Conservation (phyloP, 2,113 vertebrate species). For the Anhinga anhinga region DNA sequence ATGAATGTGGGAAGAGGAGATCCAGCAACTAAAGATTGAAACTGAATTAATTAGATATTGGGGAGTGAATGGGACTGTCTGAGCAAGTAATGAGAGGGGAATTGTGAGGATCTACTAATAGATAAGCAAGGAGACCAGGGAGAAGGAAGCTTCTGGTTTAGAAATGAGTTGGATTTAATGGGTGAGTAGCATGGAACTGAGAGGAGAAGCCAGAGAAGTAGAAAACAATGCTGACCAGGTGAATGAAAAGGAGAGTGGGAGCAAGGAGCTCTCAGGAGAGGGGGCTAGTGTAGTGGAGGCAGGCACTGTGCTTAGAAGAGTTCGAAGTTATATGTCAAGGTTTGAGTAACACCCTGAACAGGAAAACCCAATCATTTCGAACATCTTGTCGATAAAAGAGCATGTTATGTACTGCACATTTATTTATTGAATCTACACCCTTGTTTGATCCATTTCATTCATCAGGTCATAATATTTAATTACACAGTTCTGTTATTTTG, state of each 20-base stretch:
- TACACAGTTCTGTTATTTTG: background rate
- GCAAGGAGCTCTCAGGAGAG: background rate
- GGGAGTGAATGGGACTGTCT: background rate
- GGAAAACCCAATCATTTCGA: background rate
- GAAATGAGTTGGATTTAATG: background rate
- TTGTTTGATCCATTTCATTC: background rate
- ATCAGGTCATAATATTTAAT: background rate
- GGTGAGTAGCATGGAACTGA: background rate
- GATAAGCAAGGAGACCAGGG: background rate
- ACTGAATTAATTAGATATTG: background rate
- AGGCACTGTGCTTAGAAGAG: background rate
- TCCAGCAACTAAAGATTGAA: background rate
- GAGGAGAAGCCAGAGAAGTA: background rate
- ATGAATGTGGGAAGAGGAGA: background rate
- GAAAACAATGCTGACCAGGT: background rate
- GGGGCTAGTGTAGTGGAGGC: background rate
- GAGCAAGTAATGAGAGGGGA: background rate
- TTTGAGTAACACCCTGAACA: background rate
- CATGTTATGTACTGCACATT: background rate
- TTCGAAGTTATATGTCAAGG: background rate
- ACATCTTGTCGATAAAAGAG: background rate
- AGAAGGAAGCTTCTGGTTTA: background rate
- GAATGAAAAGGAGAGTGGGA: background rate
- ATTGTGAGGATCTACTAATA: background rate
- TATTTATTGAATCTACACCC: background rate